A percentile compares a stretch with the other conserved stretches of the same genome.
These are phyloP conservation scores for Actenoides hombroni DNA, from an alignment of 2,113 vertebrate genomes.

Conservation along the genomic window DNA sequence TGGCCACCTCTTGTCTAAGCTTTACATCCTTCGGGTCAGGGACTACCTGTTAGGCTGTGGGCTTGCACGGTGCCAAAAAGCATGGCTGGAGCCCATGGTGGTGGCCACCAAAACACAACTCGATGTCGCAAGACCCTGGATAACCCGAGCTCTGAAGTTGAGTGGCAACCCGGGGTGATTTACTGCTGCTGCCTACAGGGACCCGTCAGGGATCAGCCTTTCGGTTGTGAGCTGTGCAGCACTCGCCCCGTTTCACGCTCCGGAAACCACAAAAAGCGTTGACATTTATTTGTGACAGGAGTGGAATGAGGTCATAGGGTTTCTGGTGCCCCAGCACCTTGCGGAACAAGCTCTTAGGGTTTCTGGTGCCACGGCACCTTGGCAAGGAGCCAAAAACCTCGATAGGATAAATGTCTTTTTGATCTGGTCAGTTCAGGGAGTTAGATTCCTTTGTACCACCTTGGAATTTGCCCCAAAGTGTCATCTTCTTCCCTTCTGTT, in stretches of 20 bases:
- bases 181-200: not conserved
- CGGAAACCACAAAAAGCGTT: not conserved
- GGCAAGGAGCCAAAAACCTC: not conserved
- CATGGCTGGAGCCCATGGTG: not conserved
- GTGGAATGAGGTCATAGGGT: not conserved
- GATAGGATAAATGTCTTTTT: not conserved
- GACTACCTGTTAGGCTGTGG: not conserved
- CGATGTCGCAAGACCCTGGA: not conserved
- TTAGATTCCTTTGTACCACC: fast-evolving
- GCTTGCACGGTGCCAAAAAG: not conserved
- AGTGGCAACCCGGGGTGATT: not conserved
- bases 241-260: not conserved
- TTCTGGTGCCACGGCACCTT: not conserved
- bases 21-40: not conserved
- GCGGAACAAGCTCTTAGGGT: not conserved
- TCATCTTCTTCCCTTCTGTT: not conserved
- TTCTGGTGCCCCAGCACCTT: not conserved
- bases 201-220: not conserved
- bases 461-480: fast-evolving
- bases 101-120: not conserved
- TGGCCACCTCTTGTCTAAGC: not conserved
- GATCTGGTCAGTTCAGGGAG: not conserved
- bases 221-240: not conserved
- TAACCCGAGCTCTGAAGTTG: not conserved
- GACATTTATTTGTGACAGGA: not conserved